phyloP scores from a whole-genome alignment of 2,113 vertebrate species.

The Hippotragus niger region DNA sequence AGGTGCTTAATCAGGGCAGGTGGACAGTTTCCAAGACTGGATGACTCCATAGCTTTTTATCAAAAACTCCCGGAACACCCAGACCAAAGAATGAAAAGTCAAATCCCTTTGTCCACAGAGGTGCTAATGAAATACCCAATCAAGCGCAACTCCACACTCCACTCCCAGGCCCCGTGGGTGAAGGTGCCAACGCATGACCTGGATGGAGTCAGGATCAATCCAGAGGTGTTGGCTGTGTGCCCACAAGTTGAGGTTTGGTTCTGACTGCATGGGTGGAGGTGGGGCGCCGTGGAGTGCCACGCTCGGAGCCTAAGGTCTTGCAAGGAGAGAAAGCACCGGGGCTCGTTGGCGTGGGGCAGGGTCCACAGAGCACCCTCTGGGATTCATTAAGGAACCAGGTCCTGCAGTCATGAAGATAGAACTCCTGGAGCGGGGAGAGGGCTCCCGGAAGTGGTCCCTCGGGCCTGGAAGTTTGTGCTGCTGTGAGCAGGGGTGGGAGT shows the following conservation, averaged over 20 bases:
- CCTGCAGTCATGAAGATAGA: neutral
- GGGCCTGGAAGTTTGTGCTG: neutral
- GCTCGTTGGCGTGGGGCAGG: neutral
- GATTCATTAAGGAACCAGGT: neutral
- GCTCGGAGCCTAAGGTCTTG: neutral
- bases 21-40: constrained; percentile 16
- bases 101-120: constrained; percentile 59
- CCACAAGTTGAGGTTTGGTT: neutral
- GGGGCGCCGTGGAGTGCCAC: neutral
- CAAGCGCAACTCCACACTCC: neutral
- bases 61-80: constrained; percentile 17
- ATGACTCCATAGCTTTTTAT: constrained; percentile 37
- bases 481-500: neutral
- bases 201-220: neutral
- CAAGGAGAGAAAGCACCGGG: neutral
- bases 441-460: neutral
- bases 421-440: neutral
- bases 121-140: constrained; percentile 52
- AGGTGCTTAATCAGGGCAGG: neutral
- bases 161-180: neutral
- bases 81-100: constrained; percentile 53
- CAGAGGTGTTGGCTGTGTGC: neutral
- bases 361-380: neutral
- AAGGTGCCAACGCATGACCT: neutral
- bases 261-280: neutral